These are phyloP conservation scores for Pseudopipra pipra DNA, from an alignment of 2,113 vertebrate genomes.

Conservation along the genomic window DNA sequence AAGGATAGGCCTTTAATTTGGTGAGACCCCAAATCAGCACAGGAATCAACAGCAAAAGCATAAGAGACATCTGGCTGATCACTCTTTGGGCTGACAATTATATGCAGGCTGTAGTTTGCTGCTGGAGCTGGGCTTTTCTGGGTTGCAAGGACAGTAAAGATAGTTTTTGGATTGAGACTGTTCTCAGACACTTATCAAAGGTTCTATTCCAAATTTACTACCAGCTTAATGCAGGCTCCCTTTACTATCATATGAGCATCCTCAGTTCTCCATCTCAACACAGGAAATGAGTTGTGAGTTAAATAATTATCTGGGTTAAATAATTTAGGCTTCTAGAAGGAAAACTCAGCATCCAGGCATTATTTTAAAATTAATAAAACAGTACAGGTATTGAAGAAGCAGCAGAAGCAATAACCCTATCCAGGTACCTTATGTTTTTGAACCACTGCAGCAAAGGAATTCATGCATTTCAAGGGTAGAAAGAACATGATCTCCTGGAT, in stretches of 20 bases:
- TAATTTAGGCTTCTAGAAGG: not conserved
- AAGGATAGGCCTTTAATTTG: not conserved
- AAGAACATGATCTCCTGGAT: not conserved
- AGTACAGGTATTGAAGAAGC: not conserved
- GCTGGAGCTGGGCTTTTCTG: not conserved
- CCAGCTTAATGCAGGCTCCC: not conserved
- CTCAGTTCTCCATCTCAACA: not conserved
- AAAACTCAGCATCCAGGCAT: not conserved
- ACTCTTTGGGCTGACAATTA: not conserved
- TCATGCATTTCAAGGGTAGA: not conserved
- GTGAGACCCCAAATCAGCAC: not conserved
- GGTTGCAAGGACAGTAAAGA: not conserved
- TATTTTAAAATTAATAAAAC: conserved; percentile 13
- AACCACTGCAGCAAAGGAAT: not conserved
- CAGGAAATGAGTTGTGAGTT: not conserved
- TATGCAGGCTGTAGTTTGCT: not conserved
- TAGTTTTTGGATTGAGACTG: not conserved
- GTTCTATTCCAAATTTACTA: not conserved
- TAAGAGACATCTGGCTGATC: not conserved
- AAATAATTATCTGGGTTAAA: not conserved
- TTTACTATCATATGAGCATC: not conserved
- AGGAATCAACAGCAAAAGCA: not conserved
- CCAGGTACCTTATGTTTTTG: not conserved
- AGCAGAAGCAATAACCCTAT: not conserved
- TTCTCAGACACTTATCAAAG: not conserved